A percentile compares a stretch with the other conserved stretches of the same genome.
Evolutionary conservation across 1,140 invertebrate genomes (phyloP).

Genomic region (Drosophila varians): DNA sequence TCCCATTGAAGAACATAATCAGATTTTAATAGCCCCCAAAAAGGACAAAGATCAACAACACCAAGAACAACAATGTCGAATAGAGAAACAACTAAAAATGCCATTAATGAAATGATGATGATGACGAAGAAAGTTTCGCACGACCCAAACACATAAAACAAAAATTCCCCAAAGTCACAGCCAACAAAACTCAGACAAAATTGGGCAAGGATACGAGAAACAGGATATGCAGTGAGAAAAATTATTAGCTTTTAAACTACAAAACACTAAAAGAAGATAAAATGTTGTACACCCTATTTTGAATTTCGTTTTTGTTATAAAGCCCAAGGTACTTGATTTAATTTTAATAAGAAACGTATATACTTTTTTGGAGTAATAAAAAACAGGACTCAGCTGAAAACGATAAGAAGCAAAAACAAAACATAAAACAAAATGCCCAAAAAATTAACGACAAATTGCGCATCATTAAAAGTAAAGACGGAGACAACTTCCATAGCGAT

Average conservation of each 20-base stretch:
- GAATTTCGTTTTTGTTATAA: neutral
- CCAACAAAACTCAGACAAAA: slow-evolving; percentile 40
- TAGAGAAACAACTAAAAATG: slow-evolving; percentile 53
- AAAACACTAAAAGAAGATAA: too few species aligned
- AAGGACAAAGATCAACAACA: slow-evolving; percentile 58
- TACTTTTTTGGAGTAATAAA: neutral
- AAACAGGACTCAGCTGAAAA: slow-evolving; percentile 53
- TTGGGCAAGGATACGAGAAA: slow-evolving; percentile 21
- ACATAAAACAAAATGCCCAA: slow-evolving; percentile 77
- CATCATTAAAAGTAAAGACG: slow-evolving; percentile 71
- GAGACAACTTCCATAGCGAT: neutral
- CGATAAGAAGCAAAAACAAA: slow-evolving; percentile 57
- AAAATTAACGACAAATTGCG: slow-evolving; percentile 78
- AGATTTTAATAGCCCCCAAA: slow-evolving; percentile 62
- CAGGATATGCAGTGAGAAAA: neutral
- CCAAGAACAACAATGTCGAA: slow-evolving; percentile 15
- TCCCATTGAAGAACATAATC: slow-evolving; percentile 56
- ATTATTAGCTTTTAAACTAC: neutral
- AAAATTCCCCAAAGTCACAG: slow-evolving; percentile 57
- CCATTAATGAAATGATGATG: slow-evolving; percentile 65
- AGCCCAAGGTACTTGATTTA: neutral
- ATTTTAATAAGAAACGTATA: neutral
- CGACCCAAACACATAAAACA: slow-evolving; percentile 70
- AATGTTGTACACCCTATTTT: too few species aligned
- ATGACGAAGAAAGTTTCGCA: slow-evolving; percentile 52